phyloP scores from a whole-genome alignment of 2,888 invertebrate genomes.

The Amiota minor region DNA sequence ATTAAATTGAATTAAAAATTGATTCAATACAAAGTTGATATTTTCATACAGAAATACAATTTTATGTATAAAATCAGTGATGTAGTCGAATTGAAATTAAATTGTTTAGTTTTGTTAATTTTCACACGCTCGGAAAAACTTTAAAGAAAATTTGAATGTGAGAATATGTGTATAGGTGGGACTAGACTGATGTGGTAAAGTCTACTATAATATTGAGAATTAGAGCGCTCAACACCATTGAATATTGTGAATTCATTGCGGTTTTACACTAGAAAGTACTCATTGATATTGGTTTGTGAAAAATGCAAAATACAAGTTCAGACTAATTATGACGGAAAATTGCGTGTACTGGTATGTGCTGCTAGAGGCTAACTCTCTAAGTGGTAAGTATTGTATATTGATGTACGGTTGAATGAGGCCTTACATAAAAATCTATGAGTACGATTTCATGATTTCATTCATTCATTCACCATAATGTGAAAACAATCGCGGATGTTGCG shows the following conservation, averaged over 20 bases:
- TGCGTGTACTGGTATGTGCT: too few species aligned
- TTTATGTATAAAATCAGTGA: too few species aligned
- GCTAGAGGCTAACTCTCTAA: too few species aligned
- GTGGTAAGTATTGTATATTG: too few species aligned
- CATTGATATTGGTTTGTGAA: conserved; percentile 5
- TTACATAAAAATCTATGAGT: background rate
- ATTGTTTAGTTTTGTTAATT: conserved; percentile 32
- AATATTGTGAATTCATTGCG: conserved; percentile 12
- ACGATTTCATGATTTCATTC: conserved; percentile 37
- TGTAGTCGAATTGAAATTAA: too few species aligned
- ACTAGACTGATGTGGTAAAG: background rate
- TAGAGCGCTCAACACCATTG: conserved; percentile 44
- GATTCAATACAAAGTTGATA: too few species aligned
- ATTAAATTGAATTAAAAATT: too few species aligned
- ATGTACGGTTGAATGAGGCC: background rate
- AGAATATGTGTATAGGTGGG: background rate
- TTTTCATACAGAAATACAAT: too few species aligned
- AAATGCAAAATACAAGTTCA: conserved; percentile 8
- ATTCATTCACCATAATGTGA: conserved; percentile 59
- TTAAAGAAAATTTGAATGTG: background rate
- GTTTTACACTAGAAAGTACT: background rate
- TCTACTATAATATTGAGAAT: conserved; percentile 38
- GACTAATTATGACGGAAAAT: too few species aligned
- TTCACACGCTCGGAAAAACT: conserved; percentile 46
- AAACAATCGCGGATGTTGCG: conserved; percentile 64